These are phyloP conservation scores for Pachyuromys duprasi DNA, from an alignment of 2,797 vertebrate species.

Conservation along the genomic window DNA sequence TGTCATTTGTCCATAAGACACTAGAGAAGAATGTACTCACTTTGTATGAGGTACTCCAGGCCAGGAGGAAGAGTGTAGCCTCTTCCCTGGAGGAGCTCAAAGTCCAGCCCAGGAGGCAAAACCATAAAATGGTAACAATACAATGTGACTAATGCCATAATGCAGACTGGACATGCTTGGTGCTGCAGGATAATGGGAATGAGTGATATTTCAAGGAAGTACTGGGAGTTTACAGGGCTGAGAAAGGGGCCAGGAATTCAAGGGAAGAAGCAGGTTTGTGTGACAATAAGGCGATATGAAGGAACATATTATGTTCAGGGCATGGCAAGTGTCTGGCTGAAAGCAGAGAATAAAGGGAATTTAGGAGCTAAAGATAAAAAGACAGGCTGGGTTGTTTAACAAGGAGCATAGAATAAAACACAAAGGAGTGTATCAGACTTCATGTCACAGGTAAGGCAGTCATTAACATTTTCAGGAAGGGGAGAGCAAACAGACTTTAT, in stretches of 20 bases:
- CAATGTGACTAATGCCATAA: neutral
- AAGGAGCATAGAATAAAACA: slow-evolving; percentile 31
- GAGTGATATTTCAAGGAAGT: slow-evolving; percentile 23
- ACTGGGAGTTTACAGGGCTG: neutral
- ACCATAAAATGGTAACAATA: slow-evolving; percentile 10
- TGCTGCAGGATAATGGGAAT: neutral
- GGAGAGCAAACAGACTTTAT: slow-evolving; percentile 51
- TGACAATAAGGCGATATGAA: slow-evolving; percentile 15
- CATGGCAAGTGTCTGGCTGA: neutral
- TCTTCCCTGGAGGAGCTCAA: neutral
- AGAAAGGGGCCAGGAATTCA: slow-evolving; percentile 36
- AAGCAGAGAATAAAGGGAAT: slow-evolving; percentile 25
- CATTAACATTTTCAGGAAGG: slow-evolving; percentile 41
- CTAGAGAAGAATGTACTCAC: neutral
- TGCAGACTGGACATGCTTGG: neutral
- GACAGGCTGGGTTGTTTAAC: slow-evolving; percentile 15
- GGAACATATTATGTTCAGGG: slow-evolving; percentile 6
- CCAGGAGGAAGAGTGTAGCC: neutral
- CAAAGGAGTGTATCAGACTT: slow-evolving; percentile 17
- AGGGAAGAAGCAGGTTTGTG: slow-evolving; percentile 35
- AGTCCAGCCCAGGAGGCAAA: neutral
- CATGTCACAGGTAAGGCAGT: neutral
- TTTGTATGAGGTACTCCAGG: neutral
- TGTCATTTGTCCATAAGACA: neutral
- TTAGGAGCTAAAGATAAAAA: slow-evolving; percentile 43